phyloP scores from a whole-genome alignment of 2,797 vertebrate genomes.

The Tokudaia muenninki region DNA sequence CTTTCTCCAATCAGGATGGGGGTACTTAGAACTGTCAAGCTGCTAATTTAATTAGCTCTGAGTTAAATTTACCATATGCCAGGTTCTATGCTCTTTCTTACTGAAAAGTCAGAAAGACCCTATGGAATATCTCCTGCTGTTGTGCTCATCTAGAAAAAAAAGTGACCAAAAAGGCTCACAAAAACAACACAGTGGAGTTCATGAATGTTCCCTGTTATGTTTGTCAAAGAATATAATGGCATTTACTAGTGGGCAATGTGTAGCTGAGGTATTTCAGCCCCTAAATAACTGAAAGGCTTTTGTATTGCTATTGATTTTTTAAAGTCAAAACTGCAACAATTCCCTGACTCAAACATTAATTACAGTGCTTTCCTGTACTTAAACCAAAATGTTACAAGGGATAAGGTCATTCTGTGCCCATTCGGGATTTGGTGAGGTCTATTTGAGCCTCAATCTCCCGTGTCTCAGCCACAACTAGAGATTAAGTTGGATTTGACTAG shows the following conservation, averaged over 20 bases:
- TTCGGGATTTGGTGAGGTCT: slow-evolving; percentile 32
- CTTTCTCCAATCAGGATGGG: background rate
- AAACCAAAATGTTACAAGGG: slow-evolving; percentile 10
- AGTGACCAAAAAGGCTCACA: background rate
- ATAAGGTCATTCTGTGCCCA: slow-evolving; percentile 24
- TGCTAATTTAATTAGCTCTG: background rate
- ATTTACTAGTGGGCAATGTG: slow-evolving; percentile 62
- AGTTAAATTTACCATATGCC: background rate
- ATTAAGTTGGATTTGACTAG: background rate
- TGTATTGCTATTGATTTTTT: slow-evolving; percentile 76
- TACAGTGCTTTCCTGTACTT: slow-evolving; percentile 63
- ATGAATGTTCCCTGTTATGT: slow-evolving; percentile 30
- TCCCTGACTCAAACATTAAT: slow-evolving; percentile 61
- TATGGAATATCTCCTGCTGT: background rate
- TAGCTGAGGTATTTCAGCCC: slow-evolving; percentile 19
- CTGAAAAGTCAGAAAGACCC: background rate
- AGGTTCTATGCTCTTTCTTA: background rate
- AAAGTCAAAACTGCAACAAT: slow-evolving; percentile 61
- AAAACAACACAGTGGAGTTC: slow-evolving; percentile 4
- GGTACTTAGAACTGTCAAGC: background rate
- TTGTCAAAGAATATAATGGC: slow-evolving; percentile 67
- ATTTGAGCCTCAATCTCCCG: background rate
- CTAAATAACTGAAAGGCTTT: slow-evolving; percentile 73
- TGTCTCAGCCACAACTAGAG: background rate
- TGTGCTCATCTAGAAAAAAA: background rate